Evolutionary conservation across 2,113 vertebrate genomes (phyloP).

Genomic region (Lycaon pictus): DNA sequence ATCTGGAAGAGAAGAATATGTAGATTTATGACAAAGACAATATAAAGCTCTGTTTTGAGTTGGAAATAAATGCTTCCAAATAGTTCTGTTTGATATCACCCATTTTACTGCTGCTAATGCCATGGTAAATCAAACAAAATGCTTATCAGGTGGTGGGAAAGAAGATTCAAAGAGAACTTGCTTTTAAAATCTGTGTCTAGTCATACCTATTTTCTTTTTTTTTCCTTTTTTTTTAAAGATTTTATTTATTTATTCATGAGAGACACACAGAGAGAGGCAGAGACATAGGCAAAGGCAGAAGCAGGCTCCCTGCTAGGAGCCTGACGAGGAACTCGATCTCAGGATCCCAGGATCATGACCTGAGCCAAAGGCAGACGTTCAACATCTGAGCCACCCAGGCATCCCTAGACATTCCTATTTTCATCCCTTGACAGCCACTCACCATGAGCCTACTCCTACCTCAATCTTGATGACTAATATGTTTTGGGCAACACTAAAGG

Average conservation of each 20-base stretch:
- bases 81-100: conserved; percentile 17
- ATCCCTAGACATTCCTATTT: not conserved
- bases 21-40: not conserved
- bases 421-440: conserved; percentile 25
- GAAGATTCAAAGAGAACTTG: not conserved
- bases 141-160: not conserved
- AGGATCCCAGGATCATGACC: no score
- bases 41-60: conserved; percentile 48
- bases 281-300: no score
- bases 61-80: conserved; percentile 72
- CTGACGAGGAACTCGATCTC: no score
- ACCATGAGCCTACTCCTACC: not conserved
- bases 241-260: no score
- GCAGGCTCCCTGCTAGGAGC: no score
- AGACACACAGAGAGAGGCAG: no score
- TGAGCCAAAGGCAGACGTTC: no score
- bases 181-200: conserved; percentile 53
- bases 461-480: not conserved
- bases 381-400: no score
- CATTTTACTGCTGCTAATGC: conserved; percentile 53
- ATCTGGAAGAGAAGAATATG: not conserved
- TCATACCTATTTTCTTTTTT: not conserved
- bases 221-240: no score
- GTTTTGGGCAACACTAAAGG: not conserved
- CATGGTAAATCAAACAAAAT: conserved; percentile 56